Conservation (phyloP, 2,888 invertebrate genomes). For the Ichneumon xanthorius region DNA sequence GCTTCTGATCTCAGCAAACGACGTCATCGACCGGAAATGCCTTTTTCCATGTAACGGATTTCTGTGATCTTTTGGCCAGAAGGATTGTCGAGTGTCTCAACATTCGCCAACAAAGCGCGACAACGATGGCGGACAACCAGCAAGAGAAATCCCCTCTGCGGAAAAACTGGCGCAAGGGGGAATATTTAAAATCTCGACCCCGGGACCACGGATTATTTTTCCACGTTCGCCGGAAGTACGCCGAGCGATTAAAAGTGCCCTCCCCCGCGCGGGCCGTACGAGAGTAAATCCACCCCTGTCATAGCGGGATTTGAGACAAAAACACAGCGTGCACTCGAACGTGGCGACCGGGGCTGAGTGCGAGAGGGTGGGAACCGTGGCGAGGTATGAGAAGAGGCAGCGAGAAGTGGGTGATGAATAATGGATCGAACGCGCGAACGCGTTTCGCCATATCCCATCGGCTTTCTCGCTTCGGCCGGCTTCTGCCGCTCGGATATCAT, state of each 20-base stretch:
- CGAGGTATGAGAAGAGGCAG: constrained; percentile 64
- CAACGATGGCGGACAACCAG: neutral
- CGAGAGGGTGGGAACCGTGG: constrained; percentile 64
- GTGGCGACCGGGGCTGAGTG: constrained; percentile 47
- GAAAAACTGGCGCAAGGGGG: constrained; percentile 37
- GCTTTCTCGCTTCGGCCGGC: constrained; percentile 39
- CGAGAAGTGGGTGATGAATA: constrained; percentile 82
- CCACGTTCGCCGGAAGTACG: constrained; percentile 57
- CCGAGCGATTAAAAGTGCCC: constrained; percentile 66
- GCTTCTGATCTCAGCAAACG: constrained; percentile 4
- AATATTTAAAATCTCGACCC: constrained; percentile 46
- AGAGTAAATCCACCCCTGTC: constrained; percentile 66
- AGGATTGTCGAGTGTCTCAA: constrained; percentile 41
- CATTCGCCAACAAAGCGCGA: neutral
- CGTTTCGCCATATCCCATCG: constrained; percentile 77
- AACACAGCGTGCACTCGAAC: constrained; percentile 61
- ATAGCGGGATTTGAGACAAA: constrained; percentile 67
- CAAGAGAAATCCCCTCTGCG: constrained; percentile 18
- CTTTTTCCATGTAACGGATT: constrained; percentile 28
- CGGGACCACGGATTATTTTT: constrained; percentile 43
- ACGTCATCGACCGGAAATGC: constrained; percentile 46
- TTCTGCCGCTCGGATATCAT: constrained; percentile 53
- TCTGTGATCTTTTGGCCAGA: constrained; percentile 11
- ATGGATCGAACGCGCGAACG: constrained; percentile 82
- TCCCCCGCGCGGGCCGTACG: constrained; percentile 9